These are phyloP conservation scores for Parotia lawesii DNA, from an alignment of 2,113 vertebrate genomes.

Conservation along the genomic window DNA sequence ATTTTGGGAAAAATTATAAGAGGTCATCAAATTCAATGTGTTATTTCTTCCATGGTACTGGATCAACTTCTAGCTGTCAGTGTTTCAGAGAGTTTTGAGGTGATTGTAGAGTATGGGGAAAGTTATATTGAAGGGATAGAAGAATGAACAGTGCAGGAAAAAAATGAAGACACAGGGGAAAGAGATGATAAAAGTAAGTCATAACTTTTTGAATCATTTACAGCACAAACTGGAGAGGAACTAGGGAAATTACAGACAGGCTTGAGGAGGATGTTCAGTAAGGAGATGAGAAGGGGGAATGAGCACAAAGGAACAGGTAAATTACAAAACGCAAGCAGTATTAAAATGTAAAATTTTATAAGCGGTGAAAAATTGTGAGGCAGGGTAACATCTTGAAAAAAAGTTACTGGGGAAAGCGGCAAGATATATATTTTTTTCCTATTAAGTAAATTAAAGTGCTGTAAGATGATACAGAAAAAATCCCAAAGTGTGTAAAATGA, in stretches of 20 bases:
- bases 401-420: background rate
- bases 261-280: background rate
- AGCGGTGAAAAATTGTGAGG: background rate
- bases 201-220: background rate
- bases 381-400: background rate
- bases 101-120: background rate
- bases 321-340: background rate
- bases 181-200: background rate
- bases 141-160: background rate
- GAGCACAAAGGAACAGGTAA: background rate
- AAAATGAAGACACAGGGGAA: rapidly evolving
- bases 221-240: background rate
- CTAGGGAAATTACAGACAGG: background rate
- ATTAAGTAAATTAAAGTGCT: background rate
- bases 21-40: rapidly evolving
- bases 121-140: background rate
- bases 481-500: background rate
- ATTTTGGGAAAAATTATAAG: background rate
- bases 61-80: background rate
- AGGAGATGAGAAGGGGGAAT: background rate
- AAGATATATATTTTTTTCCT: background rate
- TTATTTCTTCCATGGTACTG: background rate
- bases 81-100: background rate
- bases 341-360: background rate
- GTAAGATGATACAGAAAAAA: background rate